Conservation (phyloP, 2,113 vertebrate species). For the Carollia perspicillata region DNA sequence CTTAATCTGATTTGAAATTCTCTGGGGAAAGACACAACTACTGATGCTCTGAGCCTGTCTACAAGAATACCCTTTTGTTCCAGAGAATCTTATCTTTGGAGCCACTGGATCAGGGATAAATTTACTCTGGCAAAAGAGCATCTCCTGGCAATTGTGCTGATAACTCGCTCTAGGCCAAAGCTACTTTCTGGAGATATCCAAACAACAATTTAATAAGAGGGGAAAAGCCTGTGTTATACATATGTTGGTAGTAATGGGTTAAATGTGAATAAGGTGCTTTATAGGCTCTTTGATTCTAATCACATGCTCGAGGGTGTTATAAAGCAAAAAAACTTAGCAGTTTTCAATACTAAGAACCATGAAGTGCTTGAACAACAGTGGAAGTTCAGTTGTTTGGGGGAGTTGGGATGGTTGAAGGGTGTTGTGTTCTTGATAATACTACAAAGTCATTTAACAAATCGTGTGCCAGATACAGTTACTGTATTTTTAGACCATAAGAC, state of each 20-base stretch:
- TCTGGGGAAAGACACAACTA: background rate
- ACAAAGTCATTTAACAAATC: background rate
- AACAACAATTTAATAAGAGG: background rate
- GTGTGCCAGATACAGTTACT: background rate
- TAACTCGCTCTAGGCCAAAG: background rate
- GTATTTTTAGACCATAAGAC: no score
- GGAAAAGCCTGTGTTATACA: background rate
- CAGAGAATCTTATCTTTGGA: background rate
- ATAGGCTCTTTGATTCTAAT: slow-evolving; percentile 1
- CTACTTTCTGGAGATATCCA: background rate
- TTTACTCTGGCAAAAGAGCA: background rate
- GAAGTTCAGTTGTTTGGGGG: background rate
- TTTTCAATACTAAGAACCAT: background rate
- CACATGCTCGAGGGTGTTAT: background rate
- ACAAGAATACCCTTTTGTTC: background rate
- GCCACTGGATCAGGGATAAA: background rate
- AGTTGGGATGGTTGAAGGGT: background rate
- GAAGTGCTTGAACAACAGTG: background rate
- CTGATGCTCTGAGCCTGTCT: background rate
- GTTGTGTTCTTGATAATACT: background rate
- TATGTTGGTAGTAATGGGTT: background rate
- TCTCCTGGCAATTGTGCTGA: background rate
- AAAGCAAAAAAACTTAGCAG: slow-evolving; percentile 8
- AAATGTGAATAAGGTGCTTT: background rate
- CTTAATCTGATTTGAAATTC: background rate